Base-by-base conservation (phyloP, 2,888 invertebrate genomes). In the Mythimna loreyi region DNA sequence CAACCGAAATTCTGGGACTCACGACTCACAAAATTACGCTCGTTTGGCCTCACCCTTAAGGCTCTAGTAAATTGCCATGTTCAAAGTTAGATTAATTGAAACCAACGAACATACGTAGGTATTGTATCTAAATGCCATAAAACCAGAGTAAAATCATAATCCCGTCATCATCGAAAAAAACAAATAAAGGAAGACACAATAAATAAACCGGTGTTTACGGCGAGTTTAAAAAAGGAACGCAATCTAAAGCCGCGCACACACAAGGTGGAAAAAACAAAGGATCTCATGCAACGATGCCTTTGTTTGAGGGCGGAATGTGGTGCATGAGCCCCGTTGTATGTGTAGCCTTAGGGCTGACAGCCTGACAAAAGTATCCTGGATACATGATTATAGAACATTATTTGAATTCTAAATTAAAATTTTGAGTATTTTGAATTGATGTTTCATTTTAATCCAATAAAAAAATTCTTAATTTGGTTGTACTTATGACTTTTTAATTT, bases 281-380 rank as follows among this genome's bases (percentile, higher is more conserved):
- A 79, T 72, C 67, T 67, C 75, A 63, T 83, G 81, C 80, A 80
- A 79, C 80, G 72, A 73, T 84, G 82, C 84, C 86, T 90, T 90
- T 88, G 90, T 90, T 84, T 80, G 79, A 75, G 75, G 74, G 65
- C 75, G 86, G 88, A 90, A 90, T 89, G 90, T 84, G 82, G 72
- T 82, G 75, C 85, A 81, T 80, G 80, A 78, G 79, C 78, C 80
- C 84, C 78, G 77, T 79, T 84, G 79, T 75, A 43, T 50, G 57
- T 47, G 30, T 50, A 11, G 23, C 30, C 33, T 40, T 71, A 82
- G 82, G 78, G 80, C 19, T 82, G 71, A 21, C 65, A 40, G 40
- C 21, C 2, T 70, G 55, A 75, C 59, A 55, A 63, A 67, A 9
- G 21, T 21, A 55, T 30, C 45, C 3, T 30, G 28, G 16, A 30